Evolutionary conservation across 2,797 vertebrate species (phyloP).

Genomic region (Manis crassicaudata): DNA sequence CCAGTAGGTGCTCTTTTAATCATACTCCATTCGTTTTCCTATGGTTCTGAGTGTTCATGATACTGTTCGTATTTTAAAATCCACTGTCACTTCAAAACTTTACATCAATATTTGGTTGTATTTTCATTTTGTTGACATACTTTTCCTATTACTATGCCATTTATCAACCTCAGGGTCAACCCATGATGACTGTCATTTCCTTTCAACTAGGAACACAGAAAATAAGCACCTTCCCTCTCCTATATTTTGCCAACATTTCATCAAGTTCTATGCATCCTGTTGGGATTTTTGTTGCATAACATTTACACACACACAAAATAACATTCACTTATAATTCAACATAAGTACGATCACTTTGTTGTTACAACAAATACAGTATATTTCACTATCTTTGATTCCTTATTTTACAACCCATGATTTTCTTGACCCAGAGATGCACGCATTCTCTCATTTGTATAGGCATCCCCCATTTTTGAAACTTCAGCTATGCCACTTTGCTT

Average conservation of each 20-base stretch:
- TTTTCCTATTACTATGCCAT: not conserved
- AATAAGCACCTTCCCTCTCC: not conserved
- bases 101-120: not conserved
- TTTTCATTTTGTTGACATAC: not conserved
- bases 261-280: not conserved
- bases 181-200: not conserved
- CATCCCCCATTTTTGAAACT: not conserved
- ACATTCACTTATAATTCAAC: not conserved
- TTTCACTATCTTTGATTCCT: not conserved
- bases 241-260: not conserved
- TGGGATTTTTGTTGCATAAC: not conserved
- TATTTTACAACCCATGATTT: not conserved
- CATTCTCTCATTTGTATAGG: not conserved
- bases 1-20: not conserved
- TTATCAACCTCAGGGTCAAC: not conserved
- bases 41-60: not conserved
- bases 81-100: not conserved
- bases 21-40: not conserved
- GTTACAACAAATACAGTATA: not conserved
- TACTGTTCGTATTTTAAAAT: constrained; percentile 4
- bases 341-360: not conserved
- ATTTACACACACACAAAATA: not conserved
- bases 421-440: not conserved
- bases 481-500: not conserved
- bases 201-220: not conserved